Evolutionary conservation across 1,140 invertebrate genomes (phyloP), one percentile per base, ranked within the genome.

Genomic region (fruit fly (Drosophila melanogaster)): DNA sequence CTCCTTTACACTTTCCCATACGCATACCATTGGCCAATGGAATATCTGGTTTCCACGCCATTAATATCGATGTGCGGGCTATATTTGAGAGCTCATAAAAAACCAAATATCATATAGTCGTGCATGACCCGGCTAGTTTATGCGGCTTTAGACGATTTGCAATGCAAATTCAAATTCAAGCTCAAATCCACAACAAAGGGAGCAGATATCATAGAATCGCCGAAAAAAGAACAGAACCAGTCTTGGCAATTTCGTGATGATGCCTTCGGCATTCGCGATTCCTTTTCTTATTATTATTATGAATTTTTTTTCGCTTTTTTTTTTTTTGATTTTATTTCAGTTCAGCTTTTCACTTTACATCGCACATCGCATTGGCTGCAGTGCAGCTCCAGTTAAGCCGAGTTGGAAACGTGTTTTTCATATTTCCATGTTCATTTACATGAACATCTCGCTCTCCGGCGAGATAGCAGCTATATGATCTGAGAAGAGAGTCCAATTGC

Each of bases 401-500:
- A 12, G 24, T 22, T 64, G 73, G 54, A 87, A 86, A 86, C 83
- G 65, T 67, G 81, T 86, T 86, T 81, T 86, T 67, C 83, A 81
- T 77, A 86, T 79, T 78, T 78, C 78, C 78, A 86, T 85, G 81
- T 66, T 69, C 74, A 81, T 78, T 81, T 77, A 81, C 67, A 22
- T 22, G 19, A 22, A 22, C 19, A 85, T 62, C 58, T 80, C 33
- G 59, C 78, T 77, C 33, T 49, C 35, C 5, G 50, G 30, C 38
- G 50, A 15, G 53, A 57, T 51, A 44, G 37, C 40, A 44, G 71
- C 44, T 47, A 33, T 49, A 49, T 12, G 47, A 26, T 30, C 26
- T 24, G 43, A 2, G 35, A 8, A 70, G 40, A 59, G 38, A 46
- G 19, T 19, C 26, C 54, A 41, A 61, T 64, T 51, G 58, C n/a